Evolutionary conservation across 2,113 vertebrate species (phyloP).

Genomic region (Otis tarda): DNA sequence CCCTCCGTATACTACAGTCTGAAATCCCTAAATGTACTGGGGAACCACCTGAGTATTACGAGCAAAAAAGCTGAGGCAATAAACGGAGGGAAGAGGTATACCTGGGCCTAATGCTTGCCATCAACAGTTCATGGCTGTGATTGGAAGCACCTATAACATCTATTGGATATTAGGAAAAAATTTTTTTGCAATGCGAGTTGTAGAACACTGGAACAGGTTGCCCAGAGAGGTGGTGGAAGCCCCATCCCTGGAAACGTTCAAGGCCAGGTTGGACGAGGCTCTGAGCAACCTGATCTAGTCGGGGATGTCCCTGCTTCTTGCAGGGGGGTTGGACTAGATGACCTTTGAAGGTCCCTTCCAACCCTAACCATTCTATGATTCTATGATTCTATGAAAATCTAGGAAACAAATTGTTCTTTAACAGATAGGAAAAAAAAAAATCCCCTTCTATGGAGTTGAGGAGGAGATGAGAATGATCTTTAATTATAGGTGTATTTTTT

Average conservation of each 20-base stretch:
- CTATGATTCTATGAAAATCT: background rate
- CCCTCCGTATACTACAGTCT: background rate
- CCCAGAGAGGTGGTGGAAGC: too few relatives aligned
- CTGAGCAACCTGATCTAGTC: too few relatives aligned
- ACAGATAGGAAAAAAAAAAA: background rate
- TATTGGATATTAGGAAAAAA: background rate
- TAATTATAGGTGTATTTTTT: background rate
- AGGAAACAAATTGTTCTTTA: background rate
- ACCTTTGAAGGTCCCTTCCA: too few relatives aligned
- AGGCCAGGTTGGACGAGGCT: too few relatives aligned
- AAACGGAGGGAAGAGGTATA: background rate
- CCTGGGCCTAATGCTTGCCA: background rate
- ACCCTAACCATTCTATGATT: too few relatives aligned
- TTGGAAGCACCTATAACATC: background rate
- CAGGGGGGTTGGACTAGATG: too few relatives aligned
- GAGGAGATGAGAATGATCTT: background rate
- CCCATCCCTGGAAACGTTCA: too few relatives aligned
- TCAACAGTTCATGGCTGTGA: background rate
- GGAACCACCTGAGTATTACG: background rate
- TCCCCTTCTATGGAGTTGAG: background rate
- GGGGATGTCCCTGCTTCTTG: too few relatives aligned
- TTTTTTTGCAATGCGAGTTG: too few relatives aligned
- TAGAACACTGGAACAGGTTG: too few relatives aligned
- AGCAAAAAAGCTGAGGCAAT: background rate
- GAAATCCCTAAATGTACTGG: background rate